phyloP scores from a whole-genome alignment of 2,888 invertebrate species.

The Lathronympha strigana region DNA sequence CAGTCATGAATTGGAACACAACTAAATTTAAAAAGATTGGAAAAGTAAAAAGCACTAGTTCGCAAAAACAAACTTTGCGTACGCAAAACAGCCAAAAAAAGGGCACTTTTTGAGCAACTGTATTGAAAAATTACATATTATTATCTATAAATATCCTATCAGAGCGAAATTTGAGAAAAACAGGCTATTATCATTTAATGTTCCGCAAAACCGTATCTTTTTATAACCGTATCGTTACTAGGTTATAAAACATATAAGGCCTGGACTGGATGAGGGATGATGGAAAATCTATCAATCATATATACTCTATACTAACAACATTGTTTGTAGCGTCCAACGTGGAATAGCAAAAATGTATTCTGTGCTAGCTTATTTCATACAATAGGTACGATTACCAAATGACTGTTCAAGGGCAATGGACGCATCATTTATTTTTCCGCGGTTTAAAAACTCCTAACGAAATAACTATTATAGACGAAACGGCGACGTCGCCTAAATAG shows the following conservation, averaged over 20 bases:
- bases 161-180: too few species aligned
- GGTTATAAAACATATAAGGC: constrained; percentile 22
- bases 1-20: too few species aligned
- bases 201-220: background rate
- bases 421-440: background rate
- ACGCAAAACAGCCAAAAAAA: too few species aligned
- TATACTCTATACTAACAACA: constrained; percentile 14
- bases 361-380: too few species aligned
- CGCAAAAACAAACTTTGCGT: too few species aligned
- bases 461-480: constrained; percentile 1
- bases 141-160: too few species aligned
- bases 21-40: too few species aligned
- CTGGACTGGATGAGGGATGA: constrained; percentile 30
- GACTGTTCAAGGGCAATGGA: background rate
- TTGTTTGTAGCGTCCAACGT: constrained; percentile 23
- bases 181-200: too few species aligned
- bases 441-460: constrained; percentile 1
- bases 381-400: background rate
- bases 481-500: constrained; percentile 41
- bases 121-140: too few species aligned
- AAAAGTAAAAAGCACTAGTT: too few species aligned
- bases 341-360: too few species aligned
- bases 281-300: constrained; percentile 34
- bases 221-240: constrained; percentile 1
- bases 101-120: too few species aligned